Base-by-base conservation (phyloP, 2,888 invertebrate genomes). In the Ormyrus nitidulus region DNA sequence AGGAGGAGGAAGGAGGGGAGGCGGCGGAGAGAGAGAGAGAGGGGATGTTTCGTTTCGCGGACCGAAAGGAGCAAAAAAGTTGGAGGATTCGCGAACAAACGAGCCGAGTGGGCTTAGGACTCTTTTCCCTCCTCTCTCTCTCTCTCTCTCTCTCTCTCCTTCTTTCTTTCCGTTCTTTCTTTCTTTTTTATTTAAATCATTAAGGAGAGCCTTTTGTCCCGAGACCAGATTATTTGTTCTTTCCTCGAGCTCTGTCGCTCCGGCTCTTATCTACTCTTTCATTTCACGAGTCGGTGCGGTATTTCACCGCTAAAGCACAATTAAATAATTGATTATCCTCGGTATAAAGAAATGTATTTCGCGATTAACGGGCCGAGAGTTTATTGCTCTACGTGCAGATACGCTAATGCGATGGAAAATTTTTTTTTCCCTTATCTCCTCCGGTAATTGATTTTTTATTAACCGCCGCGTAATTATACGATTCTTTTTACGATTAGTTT, bases 161-260 rank as follows among this genome's bases (percentile, higher is more conserved):
- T 65, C 76, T 70, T 13, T 19, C 34, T 77, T 54, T 75, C 6
- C 10, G 54, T 66, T 82, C 68, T 11, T 69, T 44, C 19, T 49
- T 58, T 59, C 56, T 71, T 72, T 76, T 78, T 80, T 77, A 82
- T 82, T 82, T 80, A 82, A 82, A 82, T 82, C 82, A 82, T 82
- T 80, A 80, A 80, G 80, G 9, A 72, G 71, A 80, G 66, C 13
- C 80, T 78, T 82, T 81, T 82, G 79, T 82, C 75, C 74, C 54
- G 53, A 10, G 62, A 59, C 74, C 77, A 71, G 77, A 82, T 77
- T 82, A 82, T 80, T 82, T 80, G 75, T 77, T 73, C 79, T 78
- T 54, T 79, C 59, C 71, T 70, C 44, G 48, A 77, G 65, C 44
- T 49, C 7, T 19, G 46, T 10, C 6, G 9, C 51, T 59, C 56